Evolutionary conservation across 2,797 vertebrate species (phyloP), one percentile per base, ranked within the genome.

Genomic region (Labroides dimidiatus): DNA sequence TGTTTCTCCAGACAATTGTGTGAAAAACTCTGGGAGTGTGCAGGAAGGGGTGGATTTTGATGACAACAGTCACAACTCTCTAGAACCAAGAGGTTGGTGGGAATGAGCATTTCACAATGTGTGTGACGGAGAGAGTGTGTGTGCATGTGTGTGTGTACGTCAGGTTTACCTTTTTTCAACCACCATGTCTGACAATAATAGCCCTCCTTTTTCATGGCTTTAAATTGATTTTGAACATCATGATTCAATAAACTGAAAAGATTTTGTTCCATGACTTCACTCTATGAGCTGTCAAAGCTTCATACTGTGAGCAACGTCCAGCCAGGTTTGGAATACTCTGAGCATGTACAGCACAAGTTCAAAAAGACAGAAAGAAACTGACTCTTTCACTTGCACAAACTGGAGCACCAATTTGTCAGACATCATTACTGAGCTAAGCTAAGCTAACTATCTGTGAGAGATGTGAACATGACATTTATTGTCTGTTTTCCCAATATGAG

Each of bases 71-170:
- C 96, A 98, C 93, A 99, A 99, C 95, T 97, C 96, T 85, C 96
- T 99, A 94, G 97, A 99, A 95, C 97, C 97, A 92, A 95, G 96
- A 97, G 97, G 97, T 99, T 90, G 90, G 97, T 98, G 94, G 93
- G 89, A 69, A 73, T n/a, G 16, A 42, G 50, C 87, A 88, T 90
- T 91, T 84, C 89, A 84, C 93, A 33, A 8, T 33, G 30, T 33
- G 30, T 33, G 30, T 33, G 30, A 7, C 3, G 78, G 57, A 59
- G 33, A 53, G 13, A 42, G 17, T 62, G 24, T 58, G 45, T 57
- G 45, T 57, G 33, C 71, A 37, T 58, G 23, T 19, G 36, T 41
- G 36, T 41, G 19, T 54, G 54, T 30, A 23, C 21, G 16, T 60
- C 49, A 11, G 8, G 16, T 33, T 58, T 48, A 12, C n/a, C 30